Evolutionary conservation across 2,113 vertebrate genomes (phyloP).

Genomic region (Vimba vimba): DNA sequence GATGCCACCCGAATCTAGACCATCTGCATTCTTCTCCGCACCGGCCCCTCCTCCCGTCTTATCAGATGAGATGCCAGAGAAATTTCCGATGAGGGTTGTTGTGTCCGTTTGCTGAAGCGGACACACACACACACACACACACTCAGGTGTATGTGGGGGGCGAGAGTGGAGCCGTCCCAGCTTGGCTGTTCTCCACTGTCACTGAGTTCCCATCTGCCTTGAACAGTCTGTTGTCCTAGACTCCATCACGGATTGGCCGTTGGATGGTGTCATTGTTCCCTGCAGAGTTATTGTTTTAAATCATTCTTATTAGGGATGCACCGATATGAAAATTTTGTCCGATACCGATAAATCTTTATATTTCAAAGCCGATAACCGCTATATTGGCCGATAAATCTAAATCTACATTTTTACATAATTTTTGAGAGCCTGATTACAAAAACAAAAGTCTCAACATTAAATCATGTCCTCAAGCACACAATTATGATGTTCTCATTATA

Average conservation of each 20-base stretch:
- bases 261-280: background rate
- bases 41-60: constrained; percentile 18
- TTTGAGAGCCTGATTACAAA: too few relatives aligned
- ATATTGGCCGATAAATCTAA: too few relatives aligned
- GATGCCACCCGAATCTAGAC: constrained; percentile 51
- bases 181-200: constrained; percentile 19
- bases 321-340: too few relatives aligned
- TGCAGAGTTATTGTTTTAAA: background rate
- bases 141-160: constrained; percentile 44
- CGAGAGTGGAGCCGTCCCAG: background rate
- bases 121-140: background rate
- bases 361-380: too few relatives aligned
- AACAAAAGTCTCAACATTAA: too few relatives aligned
- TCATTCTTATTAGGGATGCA: background rate
- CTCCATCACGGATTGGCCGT: background rate
- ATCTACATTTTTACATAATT: too few relatives aligned
- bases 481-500: too few relatives aligned
- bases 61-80: constrained; percentile 14
- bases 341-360: too few relatives aligned
- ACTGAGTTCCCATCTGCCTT: constrained; percentile 20
- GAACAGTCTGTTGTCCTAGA: background rate
- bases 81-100: background rate
- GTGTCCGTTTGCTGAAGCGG: background rate
- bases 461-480: too few relatives aligned
- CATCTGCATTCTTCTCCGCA: constrained; percentile 57